Percentiles rank a stretch among this genome's conserved stretches.
Evolutionary conservation across 2,113 vertebrate species (phyloP).

Genomic region (Gracilinanus agilis): DNA sequence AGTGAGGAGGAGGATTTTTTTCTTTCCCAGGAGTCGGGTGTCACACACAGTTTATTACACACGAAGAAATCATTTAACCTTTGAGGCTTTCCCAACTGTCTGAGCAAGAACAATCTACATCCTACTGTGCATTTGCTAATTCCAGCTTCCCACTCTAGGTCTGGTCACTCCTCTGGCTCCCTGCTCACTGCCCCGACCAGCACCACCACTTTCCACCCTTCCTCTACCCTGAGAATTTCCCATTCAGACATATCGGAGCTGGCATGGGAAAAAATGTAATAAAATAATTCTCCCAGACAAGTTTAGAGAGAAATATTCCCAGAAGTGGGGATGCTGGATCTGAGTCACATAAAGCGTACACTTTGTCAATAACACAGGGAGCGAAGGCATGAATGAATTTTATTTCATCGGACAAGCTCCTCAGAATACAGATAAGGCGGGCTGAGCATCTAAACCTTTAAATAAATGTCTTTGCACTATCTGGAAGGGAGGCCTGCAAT

Average conservation of each 20-base stretch:
- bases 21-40: not conserved
- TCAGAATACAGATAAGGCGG: slow-evolving; percentile 90
- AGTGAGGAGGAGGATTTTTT: not conserved
- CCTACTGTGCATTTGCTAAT: slow-evolving; percentile 40
- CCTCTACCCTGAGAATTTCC: slow-evolving; percentile 69
- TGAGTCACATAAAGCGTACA: slow-evolving; percentile 88
- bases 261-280: slow-evolving; percentile 76
- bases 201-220: not conserved
- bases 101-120: not conserved
- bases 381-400: slow-evolving; percentile 89
- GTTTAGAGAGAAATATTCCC: slow-evolving; percentile 88
- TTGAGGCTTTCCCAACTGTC: not conserved
- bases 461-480: slow-evolving; percentile 92
- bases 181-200: not conserved
- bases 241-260: slow-evolving; percentile 77
- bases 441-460: slow-evolving; percentile 90
- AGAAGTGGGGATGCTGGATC: slow-evolving; percentile 85
- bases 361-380: slow-evolving; percentile 91
- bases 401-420: slow-evolving; percentile 92
- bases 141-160: slow-evolving; percentile 19
- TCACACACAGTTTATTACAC: not conserved
- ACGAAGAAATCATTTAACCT: not conserved
- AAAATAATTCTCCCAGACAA: slow-evolving; percentile 86
- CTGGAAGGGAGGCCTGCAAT: slow-evolving; percentile 86
- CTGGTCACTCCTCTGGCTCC: not conserved